These are phyloP conservation scores for Patella vulgata DNA, from an alignment of 1,140 invertebrate species.

Conservation along the genomic window DNA sequence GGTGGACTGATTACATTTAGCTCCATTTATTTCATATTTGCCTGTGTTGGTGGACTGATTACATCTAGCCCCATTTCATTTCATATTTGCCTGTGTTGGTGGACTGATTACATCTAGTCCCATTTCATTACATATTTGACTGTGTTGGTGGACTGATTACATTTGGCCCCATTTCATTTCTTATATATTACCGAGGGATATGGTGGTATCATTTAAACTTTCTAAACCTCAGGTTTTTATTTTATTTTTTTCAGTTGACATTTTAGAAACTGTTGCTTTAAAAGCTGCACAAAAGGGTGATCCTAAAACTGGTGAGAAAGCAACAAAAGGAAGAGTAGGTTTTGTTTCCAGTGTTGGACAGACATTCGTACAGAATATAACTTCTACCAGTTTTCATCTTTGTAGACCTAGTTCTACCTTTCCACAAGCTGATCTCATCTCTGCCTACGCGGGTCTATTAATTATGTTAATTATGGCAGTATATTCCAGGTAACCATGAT, in stretches of 20 bases:
- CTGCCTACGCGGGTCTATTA: conserved; percentile 79
- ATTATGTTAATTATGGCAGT: conserved; percentile 96
- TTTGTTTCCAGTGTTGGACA: conserved; percentile 4
- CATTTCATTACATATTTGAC: no score
- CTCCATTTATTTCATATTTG: no score
- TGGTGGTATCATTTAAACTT: no score
- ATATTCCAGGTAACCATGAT: conserved; percentile 79
- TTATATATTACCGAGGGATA: no score
- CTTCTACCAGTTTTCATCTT: conserved; percentile 20
- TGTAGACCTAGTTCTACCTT: conserved; percentile 53
- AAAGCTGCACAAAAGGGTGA: neutral
- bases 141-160: no score
- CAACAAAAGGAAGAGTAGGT: neutral
- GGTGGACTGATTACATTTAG: no score
- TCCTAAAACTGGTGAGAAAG: neutral
- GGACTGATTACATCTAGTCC: no score
- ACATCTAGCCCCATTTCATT: no score
- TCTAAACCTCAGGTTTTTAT: neutral
- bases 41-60: no score
- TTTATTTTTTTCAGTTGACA: conserved; percentile 9
- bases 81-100: no score
- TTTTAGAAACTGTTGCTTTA: conserved; percentile 19
- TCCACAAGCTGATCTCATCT: conserved; percentile 60
- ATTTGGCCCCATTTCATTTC: no score
- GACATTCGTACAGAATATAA: conserved; percentile 15